phyloP scores from a whole-genome alignment of 2,888 invertebrate genomes.

The Spatulosminthurus flaviceps region DNA sequence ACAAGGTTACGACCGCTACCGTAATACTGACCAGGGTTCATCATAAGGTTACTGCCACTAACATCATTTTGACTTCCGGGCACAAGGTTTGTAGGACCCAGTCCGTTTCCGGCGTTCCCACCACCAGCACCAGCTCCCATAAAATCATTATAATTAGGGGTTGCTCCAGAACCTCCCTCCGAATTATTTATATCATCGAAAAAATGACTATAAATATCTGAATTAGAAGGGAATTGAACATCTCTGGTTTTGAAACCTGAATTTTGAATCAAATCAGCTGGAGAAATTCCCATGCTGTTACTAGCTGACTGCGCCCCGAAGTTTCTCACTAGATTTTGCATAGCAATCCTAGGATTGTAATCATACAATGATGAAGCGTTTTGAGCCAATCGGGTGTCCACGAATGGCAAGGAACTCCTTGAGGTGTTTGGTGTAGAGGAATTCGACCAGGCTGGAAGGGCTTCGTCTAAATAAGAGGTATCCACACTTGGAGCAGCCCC shows the following conservation, averaged over 20 bases:
- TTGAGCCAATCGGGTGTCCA: not conserved
- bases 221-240: slow-evolving; percentile 1
- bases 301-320: not conserved
- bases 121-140: slow-evolving; percentile 10
- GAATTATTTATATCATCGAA: not conserved
- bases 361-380: not conserved
- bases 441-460: not conserved
- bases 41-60: slow-evolving; percentile 15
- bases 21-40: slow-evolving; percentile 34
- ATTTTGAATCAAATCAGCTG: slow-evolving; percentile 5
- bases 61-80: not conserved
- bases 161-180: not conserved
- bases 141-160: not conserved
- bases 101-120: slow-evolving; percentile 19
- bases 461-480: not conserved
- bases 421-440: not conserved
- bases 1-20: not conserved
- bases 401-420: not conserved
- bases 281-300: not conserved
- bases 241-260: not conserved
- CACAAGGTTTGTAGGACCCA: not conserved
- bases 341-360: slow-evolving; percentile 2
- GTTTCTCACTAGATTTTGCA: slow-evolving; percentile 3
- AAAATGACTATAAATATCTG: slow-evolving; percentile 15
- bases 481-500: not conserved